phyloP scores from a whole-genome alignment of 2,797 vertebrate genomes.

The Mus spretus region DNA sequence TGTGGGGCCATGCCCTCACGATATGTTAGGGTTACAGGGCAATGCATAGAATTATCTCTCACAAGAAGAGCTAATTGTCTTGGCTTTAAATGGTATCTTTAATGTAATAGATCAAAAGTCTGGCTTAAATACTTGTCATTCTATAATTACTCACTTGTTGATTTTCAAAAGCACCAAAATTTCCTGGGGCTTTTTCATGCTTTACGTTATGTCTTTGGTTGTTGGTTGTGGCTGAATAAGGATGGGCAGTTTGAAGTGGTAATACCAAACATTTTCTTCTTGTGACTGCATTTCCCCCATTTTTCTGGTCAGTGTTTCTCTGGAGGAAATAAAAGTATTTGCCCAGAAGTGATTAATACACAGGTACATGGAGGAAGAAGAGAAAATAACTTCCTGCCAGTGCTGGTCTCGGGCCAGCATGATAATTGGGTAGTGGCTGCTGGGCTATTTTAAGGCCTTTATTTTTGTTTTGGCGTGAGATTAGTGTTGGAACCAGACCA shows the following conservation, averaged over 20 bases:
- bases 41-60: slow-evolving; percentile 61
- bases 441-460: slow-evolving; percentile 73
- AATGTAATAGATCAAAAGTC: slow-evolving; percentile 63
- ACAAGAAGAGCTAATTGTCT: slow-evolving; percentile 31
- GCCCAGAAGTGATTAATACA: slow-evolving; percentile 74
- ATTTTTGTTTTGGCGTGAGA: slow-evolving; percentile 80
- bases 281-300: background rate
- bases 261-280: slow-evolving; percentile 37
- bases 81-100: slow-evolving; percentile 74
- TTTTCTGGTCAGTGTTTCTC: slow-evolving; percentile 60
- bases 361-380: slow-evolving; percentile 1
- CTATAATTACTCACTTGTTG: slow-evolving; percentile 64
- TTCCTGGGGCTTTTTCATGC: slow-evolving; percentile 52
- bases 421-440: slow-evolving; percentile 77
- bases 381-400: slow-evolving; percentile 53
- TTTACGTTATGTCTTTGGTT: slow-evolving; percentile 44
- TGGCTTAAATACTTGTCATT: slow-evolving; percentile 75
- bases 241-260: slow-evolving; percentile 55
- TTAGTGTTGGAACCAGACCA: slow-evolving; percentile 78
- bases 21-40: slow-evolving; percentile 37
- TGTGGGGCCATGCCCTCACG: background rate
- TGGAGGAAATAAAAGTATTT: slow-evolving; percentile 68
- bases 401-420: background rate
- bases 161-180: slow-evolving; percentile 49
- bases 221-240: background rate